A percentile compares a stretch with the other conserved stretches of the same genome.
Conservation (phyloP, 92 coral and sea anemone species). For the Palythoa grandis region DNA sequence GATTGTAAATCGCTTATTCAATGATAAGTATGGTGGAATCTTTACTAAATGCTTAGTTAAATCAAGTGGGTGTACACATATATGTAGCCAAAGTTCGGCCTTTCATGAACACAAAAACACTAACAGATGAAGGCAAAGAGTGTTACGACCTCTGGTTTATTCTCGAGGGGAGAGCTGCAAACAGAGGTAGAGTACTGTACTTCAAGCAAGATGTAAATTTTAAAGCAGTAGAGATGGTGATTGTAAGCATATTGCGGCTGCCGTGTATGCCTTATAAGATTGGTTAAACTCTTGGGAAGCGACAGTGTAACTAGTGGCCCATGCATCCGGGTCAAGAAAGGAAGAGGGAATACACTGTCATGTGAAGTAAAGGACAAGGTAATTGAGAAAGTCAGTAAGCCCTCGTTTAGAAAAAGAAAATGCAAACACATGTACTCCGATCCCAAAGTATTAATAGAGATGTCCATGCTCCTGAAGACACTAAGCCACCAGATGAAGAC, state of each 20-base stretch:
- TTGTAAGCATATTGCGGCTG: slow-evolving; percentile 75
- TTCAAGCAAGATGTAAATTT: slow-evolving; percentile 62
- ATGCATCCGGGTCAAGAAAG: slow-evolving; percentile 66
- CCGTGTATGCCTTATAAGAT: slow-evolving; percentile 72
- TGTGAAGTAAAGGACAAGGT: slow-evolving; percentile 55
- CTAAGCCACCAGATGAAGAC: slow-evolving; percentile 54
- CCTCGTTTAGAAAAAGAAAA: slow-evolving; percentile 65
- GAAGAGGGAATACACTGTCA: slow-evolving; percentile 55
- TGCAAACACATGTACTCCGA: slow-evolving; percentile 33
- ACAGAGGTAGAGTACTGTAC: slow-evolving; percentile 58
- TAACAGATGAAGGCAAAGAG: slow-evolving; percentile 52
- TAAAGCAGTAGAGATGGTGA: slow-evolving; percentile 74
- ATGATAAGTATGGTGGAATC: slow-evolving; percentile 67
- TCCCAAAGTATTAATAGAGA: slow-evolving; percentile 65
- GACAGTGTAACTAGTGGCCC: slow-evolving; percentile 76
- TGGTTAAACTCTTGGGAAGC: slow-evolving; percentile 55
- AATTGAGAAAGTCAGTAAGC: slow-evolving; percentile 60
- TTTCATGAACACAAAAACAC: slow-evolving; percentile 28
- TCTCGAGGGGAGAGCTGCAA: slow-evolving; percentile 48
- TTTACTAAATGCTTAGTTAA: slow-evolving; percentile 56
- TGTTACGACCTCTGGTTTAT: slow-evolving; percentile 54
- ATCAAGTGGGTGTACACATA: slow-evolving; percentile 65
- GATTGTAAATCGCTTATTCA: slow-evolving; percentile 68
- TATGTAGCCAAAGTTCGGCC: slow-evolving; percentile 55
- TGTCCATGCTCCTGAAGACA: slow-evolving; percentile 61